Conservation (phyloP, 2,113 vertebrate genomes). For the Myiopsitta monachus region DNA sequence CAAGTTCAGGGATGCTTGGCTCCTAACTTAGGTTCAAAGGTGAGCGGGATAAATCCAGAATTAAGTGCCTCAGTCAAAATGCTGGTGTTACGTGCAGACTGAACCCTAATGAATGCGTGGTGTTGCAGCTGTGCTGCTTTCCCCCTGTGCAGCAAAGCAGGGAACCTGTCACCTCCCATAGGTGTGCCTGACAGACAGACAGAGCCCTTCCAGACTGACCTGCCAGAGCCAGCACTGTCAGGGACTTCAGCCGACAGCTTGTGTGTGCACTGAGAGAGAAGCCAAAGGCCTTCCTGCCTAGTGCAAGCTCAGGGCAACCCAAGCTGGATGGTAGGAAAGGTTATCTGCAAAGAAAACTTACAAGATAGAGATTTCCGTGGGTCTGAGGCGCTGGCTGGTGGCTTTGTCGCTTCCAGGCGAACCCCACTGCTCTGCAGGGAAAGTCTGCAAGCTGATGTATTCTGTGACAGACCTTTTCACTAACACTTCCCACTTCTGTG, state of each 20-base stretch:
- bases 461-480: background rate
- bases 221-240: background rate
- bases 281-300: background rate
- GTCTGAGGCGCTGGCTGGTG: background rate
- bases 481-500: background rate
- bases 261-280: background rate
- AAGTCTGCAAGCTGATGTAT: accelerated
- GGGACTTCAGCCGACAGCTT: background rate
- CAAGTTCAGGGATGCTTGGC: background rate
- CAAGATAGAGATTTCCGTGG: background rate
- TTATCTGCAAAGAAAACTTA: background rate
- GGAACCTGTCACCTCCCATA: background rate
- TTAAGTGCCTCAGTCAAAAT: background rate
- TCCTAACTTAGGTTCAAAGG: background rate
- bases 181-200: background rate
- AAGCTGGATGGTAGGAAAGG: background rate
- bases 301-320: background rate
- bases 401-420: background rate
- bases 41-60: background rate
- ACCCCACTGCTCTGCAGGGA: background rate
- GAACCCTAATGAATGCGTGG: background rate
- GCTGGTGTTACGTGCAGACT: background rate
- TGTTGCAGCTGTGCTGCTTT: background rate
- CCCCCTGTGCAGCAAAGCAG: background rate
- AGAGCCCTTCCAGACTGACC: background rate